Conservation (phyloP, 2,888 invertebrate genomes). For the Cheilosia vernalis region DNA sequence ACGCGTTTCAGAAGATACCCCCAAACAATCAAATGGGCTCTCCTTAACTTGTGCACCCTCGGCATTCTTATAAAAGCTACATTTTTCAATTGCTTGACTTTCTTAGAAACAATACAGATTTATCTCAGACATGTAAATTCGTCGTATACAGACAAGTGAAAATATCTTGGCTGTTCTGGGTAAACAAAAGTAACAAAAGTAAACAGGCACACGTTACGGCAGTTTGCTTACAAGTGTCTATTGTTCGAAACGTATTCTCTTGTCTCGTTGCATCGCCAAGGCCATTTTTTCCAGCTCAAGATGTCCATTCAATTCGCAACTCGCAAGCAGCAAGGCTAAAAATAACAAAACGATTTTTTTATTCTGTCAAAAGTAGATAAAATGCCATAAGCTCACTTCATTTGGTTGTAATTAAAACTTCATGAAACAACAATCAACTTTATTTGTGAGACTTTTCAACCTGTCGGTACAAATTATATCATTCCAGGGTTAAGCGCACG, state of each 20-base stretch:
- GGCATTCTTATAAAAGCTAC: background rate
- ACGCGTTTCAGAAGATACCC: background rate
- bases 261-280: constrained; percentile 12
- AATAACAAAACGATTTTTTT: constrained; percentile 8
- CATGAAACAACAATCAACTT: constrained; percentile 30
- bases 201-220: background rate
- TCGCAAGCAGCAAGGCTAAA: constrained; percentile 5
- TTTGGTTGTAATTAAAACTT: constrained; percentile 36
- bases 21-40: background rate
- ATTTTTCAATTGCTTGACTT: constrained; percentile 23
- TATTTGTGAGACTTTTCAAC: constrained; percentile 10
- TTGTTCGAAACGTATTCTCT: constrained; percentile 27
- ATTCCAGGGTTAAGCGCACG: background rate
- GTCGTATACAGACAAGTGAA: constrained; percentile 1
- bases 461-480: constrained; percentile 25
- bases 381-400: constrained; percentile 20
- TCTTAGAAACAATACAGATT: background rate
- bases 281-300: constrained; percentile 17
- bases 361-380: background rate
- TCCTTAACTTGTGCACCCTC: background rate
- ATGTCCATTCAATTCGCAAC: constrained; percentile 2
- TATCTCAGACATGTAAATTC: constrained; percentile 37
- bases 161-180: background rate
- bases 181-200: constrained; percentile 32
- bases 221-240: constrained; percentile 1